phyloP scores from a whole-genome alignment of 2,113 vertebrate species.

The Abramis brama region DNA sequence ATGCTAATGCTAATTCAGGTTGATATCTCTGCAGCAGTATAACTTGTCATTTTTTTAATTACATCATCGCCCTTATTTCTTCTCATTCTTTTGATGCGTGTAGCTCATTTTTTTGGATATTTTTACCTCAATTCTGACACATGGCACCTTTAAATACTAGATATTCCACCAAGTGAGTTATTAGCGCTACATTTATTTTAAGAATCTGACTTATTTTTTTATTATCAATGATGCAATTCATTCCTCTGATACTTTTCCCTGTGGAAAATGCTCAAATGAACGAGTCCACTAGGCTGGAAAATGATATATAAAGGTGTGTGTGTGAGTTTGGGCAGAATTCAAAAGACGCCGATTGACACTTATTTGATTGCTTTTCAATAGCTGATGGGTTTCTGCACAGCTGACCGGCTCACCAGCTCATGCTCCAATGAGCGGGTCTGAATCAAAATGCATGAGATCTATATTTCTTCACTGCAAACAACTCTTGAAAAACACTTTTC shows the following conservation, averaged over 20 bases:
- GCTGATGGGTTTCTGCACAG: slow-evolving; percentile 60
- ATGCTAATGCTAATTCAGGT: too few species aligned
- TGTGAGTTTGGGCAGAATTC: slow-evolving; percentile 48
- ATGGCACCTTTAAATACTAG: too few species aligned
- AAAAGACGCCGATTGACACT: slow-evolving; percentile 60
- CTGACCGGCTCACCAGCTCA: slow-evolving; percentile 41
- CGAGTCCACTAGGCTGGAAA: slow-evolving; percentile 50
- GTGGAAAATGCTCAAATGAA: slow-evolving; percentile 36
- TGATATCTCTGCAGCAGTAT: too few species aligned
- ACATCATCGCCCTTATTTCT: too few species aligned
- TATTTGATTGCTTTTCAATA: slow-evolving; percentile 64
- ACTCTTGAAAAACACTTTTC: slow-evolving; percentile 54
- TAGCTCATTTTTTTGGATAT: too few species aligned
- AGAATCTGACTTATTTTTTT: not conserved
- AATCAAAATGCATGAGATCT: slow-evolving; percentile 55
- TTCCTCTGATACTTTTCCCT: not conserved
- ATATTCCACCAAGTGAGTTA: not conserved
- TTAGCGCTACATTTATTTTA: not conserved
- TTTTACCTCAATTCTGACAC: too few species aligned
- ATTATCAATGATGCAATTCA: slow-evolving; percentile 12
- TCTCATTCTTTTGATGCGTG: too few species aligned
- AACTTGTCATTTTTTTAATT: too few species aligned
- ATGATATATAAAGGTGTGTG: slow-evolving; percentile 49
- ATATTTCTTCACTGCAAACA: slow-evolving; percentile 51
- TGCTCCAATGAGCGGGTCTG: slow-evolving; percentile 53